phyloP scores from a whole-genome alignment of 2,888 invertebrate genomes.

The Mayetiola destructor region DNA sequence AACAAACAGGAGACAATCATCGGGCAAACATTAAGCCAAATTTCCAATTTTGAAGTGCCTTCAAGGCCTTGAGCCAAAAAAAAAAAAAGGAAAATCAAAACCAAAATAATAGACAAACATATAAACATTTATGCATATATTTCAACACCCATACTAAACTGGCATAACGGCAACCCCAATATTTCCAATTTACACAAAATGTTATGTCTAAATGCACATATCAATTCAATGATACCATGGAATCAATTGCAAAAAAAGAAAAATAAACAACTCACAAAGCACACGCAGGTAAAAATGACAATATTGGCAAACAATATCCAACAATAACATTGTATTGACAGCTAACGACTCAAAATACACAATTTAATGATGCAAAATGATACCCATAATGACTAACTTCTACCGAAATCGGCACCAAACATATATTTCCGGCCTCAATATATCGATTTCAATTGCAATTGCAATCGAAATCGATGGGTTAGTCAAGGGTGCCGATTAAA shows the following conservation, averaged over 20 bases:
- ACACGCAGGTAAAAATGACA: slow-evolving; percentile 3
- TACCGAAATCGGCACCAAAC: not conserved
- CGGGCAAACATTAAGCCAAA: slow-evolving; percentile 8
- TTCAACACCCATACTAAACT: slow-evolving; percentile 6
- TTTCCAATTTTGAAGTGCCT: not conserved
- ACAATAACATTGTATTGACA: slow-evolving; percentile 10
- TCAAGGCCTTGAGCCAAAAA: no score
- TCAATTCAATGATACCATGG: slow-evolving; percentile 1
- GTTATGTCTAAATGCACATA: no score
- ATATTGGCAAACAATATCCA: slow-evolving; percentile 8
- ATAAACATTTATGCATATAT: not conserved
- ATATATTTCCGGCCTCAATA: not conserved
- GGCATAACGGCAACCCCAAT: not conserved
- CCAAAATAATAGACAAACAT: slow-evolving; percentile 5
- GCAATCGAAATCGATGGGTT: not conserved
- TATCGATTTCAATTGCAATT: not conserved
- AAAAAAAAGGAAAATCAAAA: not conserved
- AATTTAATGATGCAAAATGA: slow-evolving; percentile 15
- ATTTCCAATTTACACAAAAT: no score
- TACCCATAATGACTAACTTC: slow-evolving; percentile 8
- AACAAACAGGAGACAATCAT: no score
- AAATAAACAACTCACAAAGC: not conserved
- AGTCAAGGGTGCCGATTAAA: not conserved
- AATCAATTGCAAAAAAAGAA: not conserved
- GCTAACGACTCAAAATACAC: slow-evolving; percentile 14